Percentiles rank a stretch among this genome's conserved stretches.
phyloP scores from a whole-genome alignment of 1,140 invertebrate genomes.

The Papilio polytes region DNA sequence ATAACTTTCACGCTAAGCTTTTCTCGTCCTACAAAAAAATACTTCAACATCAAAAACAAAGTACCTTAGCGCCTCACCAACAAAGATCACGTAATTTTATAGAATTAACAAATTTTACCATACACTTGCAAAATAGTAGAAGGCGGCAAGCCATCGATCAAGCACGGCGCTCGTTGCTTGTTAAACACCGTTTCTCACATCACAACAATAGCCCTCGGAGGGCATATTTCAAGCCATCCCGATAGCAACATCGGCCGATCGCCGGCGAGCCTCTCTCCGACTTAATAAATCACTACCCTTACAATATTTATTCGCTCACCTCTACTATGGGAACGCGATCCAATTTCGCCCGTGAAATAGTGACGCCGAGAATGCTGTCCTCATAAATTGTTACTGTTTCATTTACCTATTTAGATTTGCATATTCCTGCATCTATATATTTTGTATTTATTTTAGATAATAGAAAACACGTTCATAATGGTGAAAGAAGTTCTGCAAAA shows the following conservation, averaged over 20 bases:
- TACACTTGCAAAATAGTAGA: slow-evolving; percentile 72
- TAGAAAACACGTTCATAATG: too few relatives aligned
- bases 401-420: slow-evolving; percentile 28
- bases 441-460: not conserved
- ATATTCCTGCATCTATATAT: not conserved
- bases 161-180: slow-evolving; percentile 77
- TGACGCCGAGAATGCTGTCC: slow-evolving; percentile 33
- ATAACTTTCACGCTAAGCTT: not conserved
- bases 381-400: slow-evolving; percentile 37
- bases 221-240: slow-evolving; percentile 80
- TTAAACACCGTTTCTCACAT: slow-evolving; percentile 82
- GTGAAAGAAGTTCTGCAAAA: too few relatives aligned
- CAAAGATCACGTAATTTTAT: slow-evolving; percentile 48
- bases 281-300: slow-evolving; percentile 79
- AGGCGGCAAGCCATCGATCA: slow-evolving; percentile 77
- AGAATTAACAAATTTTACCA: slow-evolving; percentile 73
- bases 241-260: slow-evolving; percentile 71
- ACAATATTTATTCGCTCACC: slow-evolving; percentile 79
- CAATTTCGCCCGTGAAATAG: slow-evolving; percentile 43
- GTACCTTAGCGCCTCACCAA: slow-evolving; percentile 3
- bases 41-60: slow-evolving; percentile 13
- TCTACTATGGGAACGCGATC: slow-evolving; percentile 57
- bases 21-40: not conserved
- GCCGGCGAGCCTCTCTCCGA: slow-evolving; percentile 57
- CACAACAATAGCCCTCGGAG: slow-evolving; percentile 75